Percentiles rank a stretch among this genome's conserved stretches.
These are phyloP conservation scores for Oscheius sp. DNA, from an alignment of 2,888 invertebrate species.

Conservation along the genomic window DNA sequence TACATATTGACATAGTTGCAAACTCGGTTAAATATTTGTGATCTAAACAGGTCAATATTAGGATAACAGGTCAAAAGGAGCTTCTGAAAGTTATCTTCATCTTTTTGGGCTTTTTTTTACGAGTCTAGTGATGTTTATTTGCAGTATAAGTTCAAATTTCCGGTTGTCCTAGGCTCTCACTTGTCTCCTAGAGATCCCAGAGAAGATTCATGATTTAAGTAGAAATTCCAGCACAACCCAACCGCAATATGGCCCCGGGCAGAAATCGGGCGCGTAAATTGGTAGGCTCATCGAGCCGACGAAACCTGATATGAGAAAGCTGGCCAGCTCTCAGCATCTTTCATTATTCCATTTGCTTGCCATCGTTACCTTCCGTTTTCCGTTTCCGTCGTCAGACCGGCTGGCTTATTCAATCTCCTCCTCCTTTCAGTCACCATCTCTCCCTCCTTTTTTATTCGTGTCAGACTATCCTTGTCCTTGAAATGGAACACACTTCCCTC, in stretches of 20 bases:
- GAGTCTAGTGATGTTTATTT: neutral
- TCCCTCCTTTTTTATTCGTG: too few relatives aligned
- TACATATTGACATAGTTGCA: constrained; percentile 35
- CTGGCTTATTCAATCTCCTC: neutral
- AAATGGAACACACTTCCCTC: neutral
- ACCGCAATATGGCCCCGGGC: constrained; percentile 23
- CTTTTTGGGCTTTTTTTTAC: neutral
- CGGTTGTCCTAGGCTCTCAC: too few relatives aligned
- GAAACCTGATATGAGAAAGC: constrained; percentile 35
- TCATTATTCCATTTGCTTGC: constrained; percentile 33
- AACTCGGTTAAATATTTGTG: constrained; percentile 35
- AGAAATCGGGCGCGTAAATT: constrained; percentile 31
- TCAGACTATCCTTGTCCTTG: neutral
- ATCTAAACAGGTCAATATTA: constrained; percentile 32
- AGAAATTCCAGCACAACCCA: constrained; percentile 5
- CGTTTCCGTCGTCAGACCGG: constrained; percentile 23
- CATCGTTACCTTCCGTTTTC: constrained; percentile 32
- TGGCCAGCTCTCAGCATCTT: constrained; percentile 31
- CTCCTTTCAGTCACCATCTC: neutral
- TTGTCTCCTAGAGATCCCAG: neutral
- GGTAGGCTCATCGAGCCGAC: constrained; percentile 30
- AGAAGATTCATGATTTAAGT: neutral
- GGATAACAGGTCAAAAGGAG: constrained; percentile 16
- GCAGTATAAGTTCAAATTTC: too few relatives aligned
- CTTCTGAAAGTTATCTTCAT: constrained; percentile 16